These are phyloP conservation scores for Acanthurus leucopareius DNA, from an alignment of 2,797 vertebrate genomes.

Conservation along the genomic window DNA sequence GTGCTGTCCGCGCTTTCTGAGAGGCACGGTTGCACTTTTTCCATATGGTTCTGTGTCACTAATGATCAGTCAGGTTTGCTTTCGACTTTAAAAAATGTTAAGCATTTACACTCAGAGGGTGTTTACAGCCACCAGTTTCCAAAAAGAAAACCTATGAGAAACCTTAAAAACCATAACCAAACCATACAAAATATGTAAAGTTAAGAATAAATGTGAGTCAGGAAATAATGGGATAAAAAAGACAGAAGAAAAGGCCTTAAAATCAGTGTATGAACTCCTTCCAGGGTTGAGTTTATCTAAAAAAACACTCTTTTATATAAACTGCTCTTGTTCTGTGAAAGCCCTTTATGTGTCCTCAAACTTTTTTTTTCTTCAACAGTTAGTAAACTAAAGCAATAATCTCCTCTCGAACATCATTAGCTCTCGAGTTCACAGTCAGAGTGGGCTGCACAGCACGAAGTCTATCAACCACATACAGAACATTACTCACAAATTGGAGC, in stretches of 20 bases:
- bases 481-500: not conserved
- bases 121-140: too few relatives aligned
- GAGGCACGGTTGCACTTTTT: too few relatives aligned
- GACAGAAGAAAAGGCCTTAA: not conserved
- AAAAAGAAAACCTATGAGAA: too few relatives aligned
- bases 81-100: too few relatives aligned
- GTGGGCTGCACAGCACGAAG: not conserved
- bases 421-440: not conserved
- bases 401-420: not conserved
- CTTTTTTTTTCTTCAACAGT: not conserved
- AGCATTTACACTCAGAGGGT: too few relatives aligned
- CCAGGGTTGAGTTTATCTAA: too few relatives aligned
- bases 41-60: too few relatives aligned
- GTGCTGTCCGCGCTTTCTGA: too few relatives aligned
- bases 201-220: not conserved
- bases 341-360: not conserved
- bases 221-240: not conserved
- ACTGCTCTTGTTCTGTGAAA: not conserved
- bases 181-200: not conserved
- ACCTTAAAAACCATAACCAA: too few relatives aligned
- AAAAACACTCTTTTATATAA: not conserved
- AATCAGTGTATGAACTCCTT: not conserved
- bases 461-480: not conserved
- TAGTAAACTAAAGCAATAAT: not conserved
- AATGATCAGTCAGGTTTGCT: too few relatives aligned